Percentiles rank a stretch among this genome's conserved stretches.
phyloP scores from a whole-genome alignment of 1,140 invertebrate species.

The Papilio polytes region DNA sequence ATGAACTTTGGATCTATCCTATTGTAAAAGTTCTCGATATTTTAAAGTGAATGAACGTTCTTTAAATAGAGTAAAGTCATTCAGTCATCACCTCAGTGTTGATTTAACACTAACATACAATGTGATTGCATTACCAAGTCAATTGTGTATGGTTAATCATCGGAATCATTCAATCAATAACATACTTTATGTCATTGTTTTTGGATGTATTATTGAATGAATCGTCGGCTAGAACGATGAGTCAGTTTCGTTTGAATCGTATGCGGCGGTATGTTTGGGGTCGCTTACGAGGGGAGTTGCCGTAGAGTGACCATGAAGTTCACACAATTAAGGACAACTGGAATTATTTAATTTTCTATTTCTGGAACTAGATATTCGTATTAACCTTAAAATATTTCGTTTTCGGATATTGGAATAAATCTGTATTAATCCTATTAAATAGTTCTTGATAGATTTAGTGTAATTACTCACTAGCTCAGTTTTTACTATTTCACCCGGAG shows the following conservation, averaged over 20 bases:
- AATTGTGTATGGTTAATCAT: conserved; percentile 25
- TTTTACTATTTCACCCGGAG: no score
- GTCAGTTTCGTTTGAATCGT: conserved; percentile 33
- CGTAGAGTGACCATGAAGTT: conserved; percentile 16
- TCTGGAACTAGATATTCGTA: not conserved
- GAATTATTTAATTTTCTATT: not conserved
- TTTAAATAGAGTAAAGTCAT: conserved; percentile 21
- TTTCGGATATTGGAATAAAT: no score
- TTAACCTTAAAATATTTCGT: no score
- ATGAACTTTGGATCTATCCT: not conserved
- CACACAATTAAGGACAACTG: not conserved
- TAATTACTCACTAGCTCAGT: no score
- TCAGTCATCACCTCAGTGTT: conserved; percentile 15
- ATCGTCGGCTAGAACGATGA: conserved; percentile 3
- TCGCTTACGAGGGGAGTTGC: conserved; percentile 28
- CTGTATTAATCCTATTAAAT: no score
- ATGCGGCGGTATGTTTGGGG: conserved; percentile 31
- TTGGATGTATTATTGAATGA: conserved; percentile 19
- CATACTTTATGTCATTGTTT: not conserved
- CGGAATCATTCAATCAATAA: conserved; percentile 12
- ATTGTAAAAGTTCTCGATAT: not conserved
- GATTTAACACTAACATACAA: conserved; percentile 13
- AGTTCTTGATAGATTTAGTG: no score
- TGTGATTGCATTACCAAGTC: conserved; percentile 20
- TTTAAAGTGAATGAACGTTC: conserved; percentile 8